phyloP scores from a whole-genome alignment of 2,797 vertebrate species.

The Staurois parvus region DNA sequence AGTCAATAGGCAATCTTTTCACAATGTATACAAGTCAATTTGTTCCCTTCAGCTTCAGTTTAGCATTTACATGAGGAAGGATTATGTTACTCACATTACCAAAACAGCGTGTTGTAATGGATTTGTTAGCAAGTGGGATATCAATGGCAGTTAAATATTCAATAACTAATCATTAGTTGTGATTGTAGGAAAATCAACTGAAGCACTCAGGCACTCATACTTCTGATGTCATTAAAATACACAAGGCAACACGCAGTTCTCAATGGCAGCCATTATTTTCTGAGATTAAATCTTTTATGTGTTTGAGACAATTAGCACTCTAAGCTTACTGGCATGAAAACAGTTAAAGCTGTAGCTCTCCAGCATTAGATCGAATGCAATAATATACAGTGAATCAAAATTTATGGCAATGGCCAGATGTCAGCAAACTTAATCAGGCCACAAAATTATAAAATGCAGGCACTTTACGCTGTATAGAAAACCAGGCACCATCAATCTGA shows the following conservation, averaged over 20 bases:
- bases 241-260: constrained; percentile 50
- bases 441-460: constrained; percentile 33
- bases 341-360: constrained; percentile 57
- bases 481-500: constrained; percentile 12
- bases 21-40: constrained; percentile 61
- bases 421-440: constrained; percentile 34
- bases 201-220: constrained; percentile 66
- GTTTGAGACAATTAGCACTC: constrained; percentile 24
- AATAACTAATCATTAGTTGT: constrained; percentile 80
- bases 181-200: constrained; percentile 71
- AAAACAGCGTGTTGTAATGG: constrained; percentile 78
- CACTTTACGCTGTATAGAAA: constrained; percentile 9
- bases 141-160: constrained; percentile 77
- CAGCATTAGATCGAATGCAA: not conserved
- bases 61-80: constrained; percentile 73
- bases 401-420: constrained; percentile 25
- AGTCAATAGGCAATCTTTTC: constrained; percentile 62
- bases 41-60: constrained; percentile 71
- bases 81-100: constrained; percentile 79
- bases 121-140: constrained; percentile 79
- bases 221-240: constrained; percentile 64
- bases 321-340: constrained; percentile 55
- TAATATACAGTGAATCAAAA: not conserved
- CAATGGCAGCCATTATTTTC: constrained; percentile 66
- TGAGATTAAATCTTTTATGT: constrained; percentile 61